phyloP scores from a whole-genome alignment of 2,888 invertebrate species.

The Ormyrus thymus region DNA sequence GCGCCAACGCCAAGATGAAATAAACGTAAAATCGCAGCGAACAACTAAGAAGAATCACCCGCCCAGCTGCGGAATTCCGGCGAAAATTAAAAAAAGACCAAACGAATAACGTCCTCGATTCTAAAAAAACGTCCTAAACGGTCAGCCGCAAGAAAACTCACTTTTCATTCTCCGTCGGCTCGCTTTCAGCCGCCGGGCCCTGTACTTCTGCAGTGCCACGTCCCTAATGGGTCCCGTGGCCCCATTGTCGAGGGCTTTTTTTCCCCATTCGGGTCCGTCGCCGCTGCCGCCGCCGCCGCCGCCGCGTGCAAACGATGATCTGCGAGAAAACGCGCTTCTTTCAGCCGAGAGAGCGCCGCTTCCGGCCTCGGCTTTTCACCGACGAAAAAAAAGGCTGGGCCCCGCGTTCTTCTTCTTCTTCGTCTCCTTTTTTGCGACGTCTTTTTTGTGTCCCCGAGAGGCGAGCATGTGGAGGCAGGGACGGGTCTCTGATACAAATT shows the following conservation, averaged over 20 bases:
- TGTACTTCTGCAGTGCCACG: conserved; percentile 6
- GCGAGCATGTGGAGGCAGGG: conserved; percentile 15
- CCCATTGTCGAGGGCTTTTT: conserved; percentile 49
- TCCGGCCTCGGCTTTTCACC: conserved; percentile 48
- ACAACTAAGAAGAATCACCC: background rate
- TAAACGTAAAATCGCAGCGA: too few species aligned
- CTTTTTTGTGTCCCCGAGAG: background rate
- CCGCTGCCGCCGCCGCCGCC: background rate
- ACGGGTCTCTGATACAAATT: conserved; percentile 24
- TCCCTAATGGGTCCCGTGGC: conserved; percentile 40
- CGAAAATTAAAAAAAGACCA: conserved; percentile 1
- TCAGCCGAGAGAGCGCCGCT: conserved; percentile 22
- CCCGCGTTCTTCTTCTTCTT: background rate
- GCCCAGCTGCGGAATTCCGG: background rate
- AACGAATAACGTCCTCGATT: background rate
- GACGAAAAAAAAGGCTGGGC: conserved; percentile 34
- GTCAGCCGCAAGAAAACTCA: conserved; percentile 26
- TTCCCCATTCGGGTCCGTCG: conserved; percentile 28
- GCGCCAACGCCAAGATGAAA: too few species aligned
- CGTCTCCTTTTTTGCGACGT: conserved; percentile 46
- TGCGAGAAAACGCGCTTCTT: conserved; percentile 49
- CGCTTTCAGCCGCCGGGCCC: background rate
- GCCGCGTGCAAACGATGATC: conserved; percentile 44
- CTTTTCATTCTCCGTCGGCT: background rate
- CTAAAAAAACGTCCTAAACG: background rate